Evolutionary conservation across 2,113 vertebrate genomes (phyloP).

Genomic region (rabbit (Oryctolagus cuniculus)): DNA sequence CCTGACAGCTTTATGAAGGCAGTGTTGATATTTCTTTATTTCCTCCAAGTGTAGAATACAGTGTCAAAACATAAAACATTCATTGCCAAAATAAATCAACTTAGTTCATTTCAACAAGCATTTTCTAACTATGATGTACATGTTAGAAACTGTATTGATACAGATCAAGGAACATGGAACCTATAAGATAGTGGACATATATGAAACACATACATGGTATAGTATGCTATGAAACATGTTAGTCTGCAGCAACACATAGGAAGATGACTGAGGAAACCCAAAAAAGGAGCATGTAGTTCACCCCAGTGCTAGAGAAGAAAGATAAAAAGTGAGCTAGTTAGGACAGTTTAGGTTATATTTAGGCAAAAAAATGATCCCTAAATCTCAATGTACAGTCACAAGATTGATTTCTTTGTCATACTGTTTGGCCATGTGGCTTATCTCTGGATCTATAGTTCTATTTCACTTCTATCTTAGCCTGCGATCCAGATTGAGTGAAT

Average conservation of each 20-base stretch:
- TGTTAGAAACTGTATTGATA: background rate
- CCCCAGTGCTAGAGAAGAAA: background rate
- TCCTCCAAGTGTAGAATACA: background rate
- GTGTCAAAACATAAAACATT: background rate
- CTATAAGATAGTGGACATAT: background rate
- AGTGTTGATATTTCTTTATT: background rate
- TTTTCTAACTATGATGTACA: background rate
- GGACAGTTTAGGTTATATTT: background rate
- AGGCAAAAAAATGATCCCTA: constrained; percentile 1
- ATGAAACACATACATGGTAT: background rate
- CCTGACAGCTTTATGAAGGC: background rate
- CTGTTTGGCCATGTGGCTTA: background rate
- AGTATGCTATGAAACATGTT: background rate
- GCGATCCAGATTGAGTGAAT: background rate
- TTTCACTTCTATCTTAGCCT: background rate
- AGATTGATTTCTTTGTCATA: background rate
- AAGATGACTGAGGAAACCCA: background rate
- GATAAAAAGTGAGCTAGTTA: background rate
- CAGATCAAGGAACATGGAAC: background rate
- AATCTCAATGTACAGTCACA: background rate
- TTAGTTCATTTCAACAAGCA: background rate
- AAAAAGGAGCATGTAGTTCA: background rate
- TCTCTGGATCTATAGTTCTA: background rate
- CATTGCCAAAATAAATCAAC: background rate
- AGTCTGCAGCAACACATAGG: background rate